These are phyloP conservation scores for Etheostoma spectabile DNA, from an alignment of 2,113 vertebrate genomes.

Conservation along the genomic window DNA sequence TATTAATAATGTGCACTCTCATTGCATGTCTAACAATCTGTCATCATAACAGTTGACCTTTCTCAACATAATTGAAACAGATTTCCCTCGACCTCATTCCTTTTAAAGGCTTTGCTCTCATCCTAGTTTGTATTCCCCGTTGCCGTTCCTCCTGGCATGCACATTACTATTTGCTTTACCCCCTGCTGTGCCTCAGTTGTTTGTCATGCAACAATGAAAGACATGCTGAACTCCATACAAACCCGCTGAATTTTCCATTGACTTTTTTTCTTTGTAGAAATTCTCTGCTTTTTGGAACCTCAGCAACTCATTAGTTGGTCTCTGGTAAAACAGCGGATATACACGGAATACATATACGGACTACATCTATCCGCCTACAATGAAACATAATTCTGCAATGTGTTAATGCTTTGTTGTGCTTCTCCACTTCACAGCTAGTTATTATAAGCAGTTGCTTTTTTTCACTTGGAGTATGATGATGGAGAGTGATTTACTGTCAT, in stretches of 20 bases:
- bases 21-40: conserved; percentile 54
- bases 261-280: conserved; percentile 21
- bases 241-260: conserved; percentile 37
- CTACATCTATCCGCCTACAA: background rate
- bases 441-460: background rate
- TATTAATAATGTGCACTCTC: conserved; percentile 45
- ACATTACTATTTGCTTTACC: conserved; percentile 55
- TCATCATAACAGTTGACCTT: conserved; percentile 66
- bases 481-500: background rate
- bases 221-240: conserved; percentile 64
- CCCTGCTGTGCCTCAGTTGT: conserved; percentile 57
- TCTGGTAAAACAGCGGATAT: background rate
- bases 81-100: conserved; percentile 42
- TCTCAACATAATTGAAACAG: conserved; percentile 51
- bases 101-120: conserved; percentile 19
- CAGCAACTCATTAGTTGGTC: conserved; percentile 27
- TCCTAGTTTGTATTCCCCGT: conserved; percentile 49
- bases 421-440: background rate
- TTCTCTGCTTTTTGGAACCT: background rate
- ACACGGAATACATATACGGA: too few relatives aligned
- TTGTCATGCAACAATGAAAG: conserved; percentile 67
- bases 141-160: conserved; percentile 25
- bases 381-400: background rate
- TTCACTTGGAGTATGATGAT: background rate
- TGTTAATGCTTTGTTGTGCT: conserved; percentile 1